Evolutionary conservation across 2,888 invertebrate genomes (phyloP), one percentile per base, ranked within the genome.

Genomic region (Capitulum mitella): DNA sequence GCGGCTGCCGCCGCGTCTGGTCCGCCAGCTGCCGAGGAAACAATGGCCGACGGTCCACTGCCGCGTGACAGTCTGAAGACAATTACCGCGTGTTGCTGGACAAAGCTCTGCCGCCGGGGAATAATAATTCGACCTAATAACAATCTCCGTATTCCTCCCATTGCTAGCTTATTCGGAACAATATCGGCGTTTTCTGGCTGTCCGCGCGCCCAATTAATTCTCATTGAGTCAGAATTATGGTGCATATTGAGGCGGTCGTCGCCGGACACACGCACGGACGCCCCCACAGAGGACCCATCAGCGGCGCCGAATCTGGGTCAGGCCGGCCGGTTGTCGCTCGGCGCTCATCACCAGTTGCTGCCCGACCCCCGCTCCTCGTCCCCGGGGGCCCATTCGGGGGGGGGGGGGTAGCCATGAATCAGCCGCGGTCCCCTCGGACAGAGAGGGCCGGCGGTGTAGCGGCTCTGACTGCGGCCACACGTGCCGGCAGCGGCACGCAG

Each of bases 221-320:
- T 37, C 37, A 70, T 70, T 70, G 70, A 70, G 70, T 37, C 32
- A 22, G 58, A 43, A 34, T 12, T 34, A 26, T 70, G 70, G 37
- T 32, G 61, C 37, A 34, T 37, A 70, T 34, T 34, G 70, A 43
- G 43, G 1, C 37, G 12, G 34, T 37, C 34, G 19, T 2, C 34
- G 3, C 70, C 32, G 70, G 70, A 70, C 12, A 5, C 22, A 8
- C 37, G 70, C 37, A 14, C 37, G 22, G 19, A 19, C 70, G 32
- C 61, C 32, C 64, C 34, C 37, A 22, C 5, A 37, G 64, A 32
- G 32, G 22, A 32, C 43, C 43, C 43, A 43, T 43, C 43, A 43
- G 64, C 37, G 64, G 64, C 16, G 8, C n/a, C 6, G 70, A 70
- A 70, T 70, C 37, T 70, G 37, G 70, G 70, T 70, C 70, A 70